Conservation (phyloP, 2,113 vertebrate genomes). For the Rhineura floridana region DNA sequence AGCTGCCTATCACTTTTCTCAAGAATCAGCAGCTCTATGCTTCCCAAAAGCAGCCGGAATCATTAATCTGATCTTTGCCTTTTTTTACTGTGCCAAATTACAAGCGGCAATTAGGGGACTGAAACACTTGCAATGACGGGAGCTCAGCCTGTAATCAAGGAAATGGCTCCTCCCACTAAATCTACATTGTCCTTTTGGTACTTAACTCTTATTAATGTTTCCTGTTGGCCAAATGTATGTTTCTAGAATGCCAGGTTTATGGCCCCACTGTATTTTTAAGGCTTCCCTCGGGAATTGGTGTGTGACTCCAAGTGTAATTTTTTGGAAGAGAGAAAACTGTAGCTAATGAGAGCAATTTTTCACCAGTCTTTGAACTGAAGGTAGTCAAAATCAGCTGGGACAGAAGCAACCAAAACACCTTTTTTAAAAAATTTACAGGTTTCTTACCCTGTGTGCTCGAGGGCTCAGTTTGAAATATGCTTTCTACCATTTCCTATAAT, state of each 20-base stretch:
- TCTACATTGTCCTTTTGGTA: constrained; percentile 24
- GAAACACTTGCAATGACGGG: constrained; percentile 6
- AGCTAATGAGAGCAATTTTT: constrained; percentile 41
- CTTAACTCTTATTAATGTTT: constrained; percentile 53
- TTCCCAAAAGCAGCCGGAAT: not conserved
- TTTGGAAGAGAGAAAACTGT: constrained; percentile 32
- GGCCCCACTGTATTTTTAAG: constrained; percentile 44
- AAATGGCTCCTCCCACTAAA: not conserved
- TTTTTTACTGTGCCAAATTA: constrained; percentile 3
- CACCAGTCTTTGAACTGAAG: constrained; percentile 17
- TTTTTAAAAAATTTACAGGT: not conserved
- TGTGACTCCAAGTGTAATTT: constrained; percentile 59
- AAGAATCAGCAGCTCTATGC: not conserved
- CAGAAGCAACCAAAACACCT: not conserved
- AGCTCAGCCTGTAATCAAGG: not conserved
- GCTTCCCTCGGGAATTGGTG: not conserved
- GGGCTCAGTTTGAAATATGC: not conserved
- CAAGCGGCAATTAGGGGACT: constrained; percentile 4
- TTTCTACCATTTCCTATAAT: not conserved
- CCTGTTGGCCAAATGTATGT: constrained; percentile 52
- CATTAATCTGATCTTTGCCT: not conserved
- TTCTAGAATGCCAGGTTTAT: constrained; percentile 35
- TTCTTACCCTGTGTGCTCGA: not conserved
- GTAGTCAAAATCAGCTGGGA: not conserved
- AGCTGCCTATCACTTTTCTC: not conserved